These are phyloP conservation scores for Thymelicus lineola DNA, from an alignment of 2,888 invertebrate species.

Conservation along the genomic window DNA sequence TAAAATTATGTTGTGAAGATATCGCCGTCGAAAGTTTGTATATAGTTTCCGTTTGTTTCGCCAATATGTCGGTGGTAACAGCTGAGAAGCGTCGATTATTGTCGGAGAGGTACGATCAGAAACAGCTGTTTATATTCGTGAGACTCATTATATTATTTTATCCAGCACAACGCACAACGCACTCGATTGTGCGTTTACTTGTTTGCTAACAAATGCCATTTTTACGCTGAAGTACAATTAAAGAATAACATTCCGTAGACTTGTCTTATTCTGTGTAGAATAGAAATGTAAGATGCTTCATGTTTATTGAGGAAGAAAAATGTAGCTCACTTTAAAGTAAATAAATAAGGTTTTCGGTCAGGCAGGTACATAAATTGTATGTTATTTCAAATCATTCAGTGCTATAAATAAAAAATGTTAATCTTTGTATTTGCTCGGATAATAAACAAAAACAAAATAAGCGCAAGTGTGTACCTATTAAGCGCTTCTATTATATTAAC, in stretches of 20 bases:
- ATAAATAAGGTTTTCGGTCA: no score
- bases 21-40: constrained; percentile 30
- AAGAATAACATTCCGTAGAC: constrained; percentile 9
- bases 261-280: not conserved
- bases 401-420: no score
- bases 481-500: no score
- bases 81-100: constrained; percentile 59
- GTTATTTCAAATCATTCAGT: no score
- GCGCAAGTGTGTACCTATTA: no score
- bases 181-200: constrained; percentile 20
- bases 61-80: constrained; percentile 59
- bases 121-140: constrained; percentile 15
- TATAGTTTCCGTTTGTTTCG: constrained; percentile 42
- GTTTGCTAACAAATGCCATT: constrained; percentile 28
- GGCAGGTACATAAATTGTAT: no score
- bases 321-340: no score
- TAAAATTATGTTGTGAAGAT: constrained; percentile 8
- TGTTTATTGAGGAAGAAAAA: no score
- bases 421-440: no score
- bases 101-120: constrained; percentile 56
- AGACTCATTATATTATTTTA: constrained; percentile 30
- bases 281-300: no score
- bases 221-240: constrained; percentile 14
- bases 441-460: no score
- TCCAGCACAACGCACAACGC: not conserved